Conservation (phyloP, 2,797 vertebrate species). For the Gambusia yucatana region DNA sequence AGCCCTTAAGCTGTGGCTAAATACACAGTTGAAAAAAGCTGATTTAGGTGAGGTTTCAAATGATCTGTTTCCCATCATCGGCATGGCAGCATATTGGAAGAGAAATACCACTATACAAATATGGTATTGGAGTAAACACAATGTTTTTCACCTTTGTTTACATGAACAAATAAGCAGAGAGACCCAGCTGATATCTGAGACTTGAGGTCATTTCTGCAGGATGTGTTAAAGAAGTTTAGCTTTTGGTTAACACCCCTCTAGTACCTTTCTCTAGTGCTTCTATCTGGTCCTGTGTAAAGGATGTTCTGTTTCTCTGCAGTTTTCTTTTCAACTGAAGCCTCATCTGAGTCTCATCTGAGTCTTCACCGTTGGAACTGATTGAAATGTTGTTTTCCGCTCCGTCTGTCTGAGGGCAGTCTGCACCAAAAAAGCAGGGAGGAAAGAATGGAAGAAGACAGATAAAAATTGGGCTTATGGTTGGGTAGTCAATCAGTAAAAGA, state of each 20-base stretch:
- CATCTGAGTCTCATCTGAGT: constrained; percentile 98
- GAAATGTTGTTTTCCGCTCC: constrained; percentile 92
- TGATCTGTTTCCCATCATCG: not conserved
- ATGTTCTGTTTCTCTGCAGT: constrained; percentile 97
- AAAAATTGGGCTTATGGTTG: not conserved
- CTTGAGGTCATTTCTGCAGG: not conserved
- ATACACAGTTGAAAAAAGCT: not conserved
- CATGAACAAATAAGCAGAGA: not conserved
- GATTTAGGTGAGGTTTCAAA: not conserved
- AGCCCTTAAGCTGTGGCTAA: not conserved
- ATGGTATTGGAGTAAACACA: too few relatives aligned
- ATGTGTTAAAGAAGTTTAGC: not conserved
- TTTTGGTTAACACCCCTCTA: not conserved
- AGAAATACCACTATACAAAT: not conserved
- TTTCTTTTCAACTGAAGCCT: constrained; percentile 98
- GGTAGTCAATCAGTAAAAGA: not conserved
- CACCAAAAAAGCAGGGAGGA: constrained; percentile 38
- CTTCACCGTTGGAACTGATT: constrained; percentile 92
- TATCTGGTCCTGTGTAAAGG: constrained; percentile 99
- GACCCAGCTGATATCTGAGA: not conserved
- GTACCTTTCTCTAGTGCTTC: constrained; percentile 98
- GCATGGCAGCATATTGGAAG: not conserved
- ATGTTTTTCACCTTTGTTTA: not conserved
- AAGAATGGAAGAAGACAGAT: not conserved
- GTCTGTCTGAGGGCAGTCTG: constrained; percentile 92